Evolutionary conservation across 2,888 invertebrate genomes (phyloP).

Genomic region (Slavum lentiscoides): DNA sequence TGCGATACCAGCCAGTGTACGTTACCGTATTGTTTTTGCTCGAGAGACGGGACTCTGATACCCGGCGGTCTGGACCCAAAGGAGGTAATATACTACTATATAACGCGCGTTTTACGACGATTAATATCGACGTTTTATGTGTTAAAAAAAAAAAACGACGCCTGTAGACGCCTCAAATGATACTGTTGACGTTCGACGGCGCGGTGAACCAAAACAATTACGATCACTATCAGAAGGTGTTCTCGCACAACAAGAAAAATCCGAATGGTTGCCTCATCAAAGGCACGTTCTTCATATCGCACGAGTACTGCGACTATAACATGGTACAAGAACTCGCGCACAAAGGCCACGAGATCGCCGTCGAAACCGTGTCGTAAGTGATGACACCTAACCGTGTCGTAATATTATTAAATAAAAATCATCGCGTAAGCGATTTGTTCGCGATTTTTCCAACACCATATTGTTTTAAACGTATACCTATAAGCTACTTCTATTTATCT

Average conservation of each 20-base stretch:
- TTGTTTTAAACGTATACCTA: no score
- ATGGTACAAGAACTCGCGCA: conserved; percentile 87
- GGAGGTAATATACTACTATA: conserved; percentile 65
- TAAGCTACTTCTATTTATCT: no score
- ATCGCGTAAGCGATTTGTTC: no score
- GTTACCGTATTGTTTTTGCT: conserved; percentile 89
- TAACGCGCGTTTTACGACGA: not conserved
- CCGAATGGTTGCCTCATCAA: conserved; percentile 86
- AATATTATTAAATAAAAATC: no score
- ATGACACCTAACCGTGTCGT: no score
- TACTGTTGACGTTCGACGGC: conserved; percentile 88
- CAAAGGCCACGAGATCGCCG: conserved; percentile 83
- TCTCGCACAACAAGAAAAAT: conserved; percentile 77
- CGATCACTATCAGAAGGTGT: conserved; percentile 83
- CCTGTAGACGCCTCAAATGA: conserved; percentile 85
- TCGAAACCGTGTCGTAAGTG: conserved; percentile 74
- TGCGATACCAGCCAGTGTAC: conserved; percentile 77
- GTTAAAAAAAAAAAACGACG: no score
- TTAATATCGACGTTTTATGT: not conserved
- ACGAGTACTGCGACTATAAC: conserved; percentile 87
- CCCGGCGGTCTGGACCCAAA: conserved; percentile 82
- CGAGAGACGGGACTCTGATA: conserved; percentile 84
- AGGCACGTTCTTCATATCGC: conserved; percentile 92
- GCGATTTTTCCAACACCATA: no score
- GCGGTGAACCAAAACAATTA: conserved; percentile 91